Percentiles rank a stretch among this genome's conserved stretches.
Conservation (phyloP, 1,140 invertebrate genomes). For the Agrypnia vestita region DNA sequence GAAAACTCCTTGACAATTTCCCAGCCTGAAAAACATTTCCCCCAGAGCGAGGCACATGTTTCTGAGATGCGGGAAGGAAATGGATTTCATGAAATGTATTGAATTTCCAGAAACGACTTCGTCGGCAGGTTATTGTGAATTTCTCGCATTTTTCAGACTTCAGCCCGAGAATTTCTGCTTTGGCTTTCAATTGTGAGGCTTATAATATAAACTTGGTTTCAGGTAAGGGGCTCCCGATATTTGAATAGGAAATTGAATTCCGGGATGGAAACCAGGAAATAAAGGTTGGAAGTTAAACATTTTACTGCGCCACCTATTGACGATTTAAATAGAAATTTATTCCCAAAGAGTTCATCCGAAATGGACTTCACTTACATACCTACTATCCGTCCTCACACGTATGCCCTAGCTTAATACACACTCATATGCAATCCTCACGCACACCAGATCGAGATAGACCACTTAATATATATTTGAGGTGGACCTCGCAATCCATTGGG, state of each 20-base stretch:
- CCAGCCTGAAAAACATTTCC: slow-evolving; percentile 26
- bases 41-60: slow-evolving; percentile 38
- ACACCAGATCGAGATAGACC: too few relatives aligned
- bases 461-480: too few relatives aligned
- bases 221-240: slow-evolving; percentile 39
- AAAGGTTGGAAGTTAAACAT: slow-evolving; percentile 29
- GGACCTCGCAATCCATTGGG: too few relatives aligned
- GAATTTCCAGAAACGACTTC: slow-evolving; percentile 44
- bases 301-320: slow-evolving; percentile 5
- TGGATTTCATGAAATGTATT: slow-evolving; percentile 48
- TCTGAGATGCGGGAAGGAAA: slow-evolving; percentile 44
- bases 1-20: slow-evolving; percentile 43
- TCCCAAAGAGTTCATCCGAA: background rate
- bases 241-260: slow-evolving; percentile 45
- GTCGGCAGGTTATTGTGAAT: slow-evolving; percentile 45
- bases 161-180: slow-evolving; percentile 33
- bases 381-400: background rate
- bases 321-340: background rate
- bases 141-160: slow-evolving; percentile 49
- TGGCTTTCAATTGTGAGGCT: slow-evolving; percentile 39
- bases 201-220: slow-evolving; percentile 46
- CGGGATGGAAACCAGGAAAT: slow-evolving; percentile 6
- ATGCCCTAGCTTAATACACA: too few relatives aligned
- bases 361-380: background rate
- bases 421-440: too few relatives aligned